phyloP scores from a whole-genome alignment of 2,888 invertebrate genomes.

The Cloeon dipterum region DNA sequence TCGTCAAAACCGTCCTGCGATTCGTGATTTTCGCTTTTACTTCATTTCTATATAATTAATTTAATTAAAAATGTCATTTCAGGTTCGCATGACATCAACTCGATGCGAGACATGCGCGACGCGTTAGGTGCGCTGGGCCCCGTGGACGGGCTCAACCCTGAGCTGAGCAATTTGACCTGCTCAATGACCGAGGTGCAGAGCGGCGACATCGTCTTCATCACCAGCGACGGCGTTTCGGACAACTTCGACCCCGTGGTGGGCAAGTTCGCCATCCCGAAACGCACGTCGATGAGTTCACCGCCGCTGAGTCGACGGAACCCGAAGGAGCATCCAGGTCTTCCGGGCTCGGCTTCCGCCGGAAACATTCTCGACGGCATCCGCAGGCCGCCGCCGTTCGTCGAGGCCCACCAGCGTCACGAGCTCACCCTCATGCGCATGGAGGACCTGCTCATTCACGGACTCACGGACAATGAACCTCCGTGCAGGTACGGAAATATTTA shows the following conservation, averaged over 20 bases:
- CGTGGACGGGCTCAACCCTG: constrained; percentile 63
- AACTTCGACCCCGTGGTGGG: constrained; percentile 84
- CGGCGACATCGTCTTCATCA: constrained; percentile 66
- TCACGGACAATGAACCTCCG: constrained; percentile 29
- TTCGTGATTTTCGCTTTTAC: too few relatives aligned
- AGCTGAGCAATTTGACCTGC: constrained; percentile 66
- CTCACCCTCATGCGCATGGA: constrained; percentile 49
- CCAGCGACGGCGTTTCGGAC: constrained; percentile 76
- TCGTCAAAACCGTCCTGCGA: too few relatives aligned
- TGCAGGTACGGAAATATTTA: too few relatives aligned
- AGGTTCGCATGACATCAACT: constrained; percentile 63
- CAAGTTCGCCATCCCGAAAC: constrained; percentile 36
- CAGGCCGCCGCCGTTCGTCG: constrained; percentile 31
- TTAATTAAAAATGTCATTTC: too few relatives aligned
- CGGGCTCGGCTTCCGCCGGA: constrained; percentile 4
- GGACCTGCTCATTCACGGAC: constrained; percentile 44
- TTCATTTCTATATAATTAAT: too few relatives aligned
- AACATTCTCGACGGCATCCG: constrained; percentile 4
- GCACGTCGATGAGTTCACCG: background rate
- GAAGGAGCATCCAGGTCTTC: background rate
- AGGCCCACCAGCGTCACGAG: constrained; percentile 51
- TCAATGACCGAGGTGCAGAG: constrained; percentile 56
- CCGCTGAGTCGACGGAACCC: background rate
- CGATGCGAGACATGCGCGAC: constrained; percentile 70
- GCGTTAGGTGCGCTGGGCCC: constrained; percentile 73